Base-by-base conservation (phyloP, 2,113 vertebrate genomes). In the Orthochromis malagaraziensis region DNA sequence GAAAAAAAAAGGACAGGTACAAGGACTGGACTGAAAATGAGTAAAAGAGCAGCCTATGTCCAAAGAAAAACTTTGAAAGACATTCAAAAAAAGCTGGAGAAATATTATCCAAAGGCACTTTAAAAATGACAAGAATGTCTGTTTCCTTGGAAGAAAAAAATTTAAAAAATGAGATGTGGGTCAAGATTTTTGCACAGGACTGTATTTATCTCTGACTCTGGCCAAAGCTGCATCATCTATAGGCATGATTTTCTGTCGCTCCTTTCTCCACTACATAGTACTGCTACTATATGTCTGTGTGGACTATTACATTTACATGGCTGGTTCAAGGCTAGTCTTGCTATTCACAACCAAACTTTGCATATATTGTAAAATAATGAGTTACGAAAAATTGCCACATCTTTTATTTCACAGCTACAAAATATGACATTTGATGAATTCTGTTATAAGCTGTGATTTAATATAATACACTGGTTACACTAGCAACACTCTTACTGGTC, bases 151-250 rank as follows among this genome's bases (percentile, higher is more conserved):
- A 68, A 38, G 33, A 13, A 68, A 68, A 1, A 35, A 4, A 3
- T 35, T 21, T 0, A 0, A 21, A 68, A 38, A 42, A 9, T 70
- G n/a, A 24, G 38, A 42, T 6, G n/a, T 42, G 65, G 65, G 12
- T 42, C 65, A 16, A 70, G 7, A 70, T 70, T 24, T 70, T 42
- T 70, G 65, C 35, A 42, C 65, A 42, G 65, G 12, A 70, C 2
- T 70, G n/a, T 75, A 29, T 75, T 47, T 29, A 47, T 75, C 42
- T 47, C 24, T 47, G 42, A 29, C 24, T 47, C 70, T 47, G 70
- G 45, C 6, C 40, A 47, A 75, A 31, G 40, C 42, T 29, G 40
- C 6, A 75, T 29, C 42, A 29, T 29, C 42, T 75, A 17, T 29
- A 47, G 42, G 60, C 1, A 38, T 35, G 10, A 26, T 75, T 75